A percentile compares a stretch with the other conserved stretches of the same genome.
phyloP scores from a whole-genome alignment of 1,140 invertebrate genomes.

The Coboldia fuscipes region DNA sequence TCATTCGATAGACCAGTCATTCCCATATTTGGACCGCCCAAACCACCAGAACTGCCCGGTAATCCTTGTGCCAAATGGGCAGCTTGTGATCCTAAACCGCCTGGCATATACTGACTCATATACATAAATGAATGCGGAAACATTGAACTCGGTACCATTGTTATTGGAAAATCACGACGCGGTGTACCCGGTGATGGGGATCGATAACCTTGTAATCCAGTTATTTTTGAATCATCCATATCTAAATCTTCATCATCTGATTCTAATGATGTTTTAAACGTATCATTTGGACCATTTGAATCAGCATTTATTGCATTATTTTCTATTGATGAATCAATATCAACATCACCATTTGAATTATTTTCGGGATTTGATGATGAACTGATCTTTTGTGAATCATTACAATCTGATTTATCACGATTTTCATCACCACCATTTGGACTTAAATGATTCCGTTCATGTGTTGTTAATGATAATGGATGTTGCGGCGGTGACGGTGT shows the following conservation, averaged over 20 bases:
- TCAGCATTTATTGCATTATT: not conserved
- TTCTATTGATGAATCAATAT: not conserved
- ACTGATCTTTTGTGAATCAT: constrained; percentile 13
- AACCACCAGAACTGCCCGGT: constrained; percentile 11
- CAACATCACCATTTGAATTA: not conserved
- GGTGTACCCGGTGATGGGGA: constrained; percentile 16
- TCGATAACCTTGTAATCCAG: constrained; percentile 17
- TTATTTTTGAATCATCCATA: constrained; percentile 19
- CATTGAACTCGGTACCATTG: constrained; percentile 62
- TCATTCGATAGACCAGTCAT: constrained; percentile 41
- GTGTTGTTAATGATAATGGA: constrained; percentile 17
- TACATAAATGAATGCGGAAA: constrained; percentile 73
- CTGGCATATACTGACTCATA: constrained; percentile 67
- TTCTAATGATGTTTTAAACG: constrained; percentile 16
- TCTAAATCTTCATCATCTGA: constrained; percentile 21
- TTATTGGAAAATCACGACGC: constrained; percentile 29
- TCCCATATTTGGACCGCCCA: constrained; percentile 26
- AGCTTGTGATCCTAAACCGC: constrained; percentile 15
- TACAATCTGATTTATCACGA: constrained; percentile 1
- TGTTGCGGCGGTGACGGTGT: constrained; percentile 15
- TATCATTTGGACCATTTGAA: constrained; percentile 4
- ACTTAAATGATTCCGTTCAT: constrained; percentile 16
- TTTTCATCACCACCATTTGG: constrained; percentile 9
- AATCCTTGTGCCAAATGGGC: constrained; percentile 19
- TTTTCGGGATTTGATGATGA: not conserved